phyloP scores from a whole-genome alignment of 2,888 invertebrate species.

The Troglohyphantes excavatus region DNA sequence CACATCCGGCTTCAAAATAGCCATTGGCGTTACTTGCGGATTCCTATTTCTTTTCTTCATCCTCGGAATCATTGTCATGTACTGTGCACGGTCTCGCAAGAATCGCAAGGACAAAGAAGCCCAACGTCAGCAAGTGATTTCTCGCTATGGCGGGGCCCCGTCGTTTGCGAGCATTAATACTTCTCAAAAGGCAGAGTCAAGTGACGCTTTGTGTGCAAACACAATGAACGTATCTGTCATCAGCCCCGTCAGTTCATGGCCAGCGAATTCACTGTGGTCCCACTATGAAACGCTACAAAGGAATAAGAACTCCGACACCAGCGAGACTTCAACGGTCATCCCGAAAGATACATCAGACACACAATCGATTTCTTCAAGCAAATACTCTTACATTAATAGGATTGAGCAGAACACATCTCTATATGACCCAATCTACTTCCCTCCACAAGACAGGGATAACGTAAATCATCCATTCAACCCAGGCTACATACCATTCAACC shows the following conservation, averaged over 20 bases:
- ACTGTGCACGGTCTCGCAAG: constrained; percentile 8
- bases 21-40: constrained; percentile 34
- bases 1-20: constrained; percentile 8
- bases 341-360: constrained; percentile 40
- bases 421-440: constrained; percentile 54
- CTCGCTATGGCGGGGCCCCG: constrained; percentile 1
- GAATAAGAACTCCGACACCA: constrained; percentile 24
- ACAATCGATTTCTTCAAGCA: constrained; percentile 43
- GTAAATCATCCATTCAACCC: constrained; percentile 67
- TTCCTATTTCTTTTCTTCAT: constrained; percentile 43
- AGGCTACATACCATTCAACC: constrained; percentile 46
- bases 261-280: constrained; percentile 43
- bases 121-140: neutral
- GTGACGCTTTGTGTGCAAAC: constrained; percentile 33
- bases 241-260: constrained; percentile 70
- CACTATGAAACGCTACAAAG: constrained; percentile 62
- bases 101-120: constrained; percentile 2
- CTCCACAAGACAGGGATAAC: constrained; percentile 12
- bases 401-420: constrained; percentile 25
- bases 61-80: constrained; percentile 37
- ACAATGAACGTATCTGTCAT: constrained; percentile 54
- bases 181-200: constrained; percentile 41
- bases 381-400: constrained; percentile 50
- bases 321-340: neutral
- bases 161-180: neutral